These are phyloP conservation scores for Myripristis jacobus DNA, from an alignment of 2,797 vertebrate species.

Conservation along the genomic window DNA sequence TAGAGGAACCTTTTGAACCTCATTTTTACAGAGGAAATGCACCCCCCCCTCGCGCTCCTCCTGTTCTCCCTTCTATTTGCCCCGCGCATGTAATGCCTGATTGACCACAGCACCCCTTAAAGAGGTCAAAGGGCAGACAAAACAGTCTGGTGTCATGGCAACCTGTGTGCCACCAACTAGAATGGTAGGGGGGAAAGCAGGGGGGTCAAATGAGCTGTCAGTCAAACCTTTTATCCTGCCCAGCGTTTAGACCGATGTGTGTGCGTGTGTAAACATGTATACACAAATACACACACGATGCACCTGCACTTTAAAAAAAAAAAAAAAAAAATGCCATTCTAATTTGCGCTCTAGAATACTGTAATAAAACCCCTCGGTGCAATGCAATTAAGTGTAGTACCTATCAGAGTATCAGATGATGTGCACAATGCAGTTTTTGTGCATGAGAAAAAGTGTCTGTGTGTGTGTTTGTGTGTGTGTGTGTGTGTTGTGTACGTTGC, in stretches of 20 bases:
- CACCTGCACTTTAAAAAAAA: constrained; percentile 75
- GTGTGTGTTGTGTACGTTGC: constrained; percentile 22
- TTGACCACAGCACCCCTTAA: constrained; percentile 88
- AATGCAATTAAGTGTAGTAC: constrained; percentile 51
- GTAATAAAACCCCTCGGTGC: constrained; percentile 55
- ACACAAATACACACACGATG: constrained; percentile 43
- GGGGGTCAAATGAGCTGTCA: constrained; percentile 76
- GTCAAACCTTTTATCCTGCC: constrained; percentile 78
- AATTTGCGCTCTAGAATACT: constrained; percentile 69
- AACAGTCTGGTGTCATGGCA: constrained; percentile 91
- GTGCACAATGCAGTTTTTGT: not conserved
- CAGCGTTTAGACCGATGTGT: constrained; percentile 65
- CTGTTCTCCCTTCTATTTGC: constrained; percentile 76
- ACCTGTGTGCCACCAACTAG: constrained; percentile 85
- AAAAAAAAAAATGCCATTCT: constrained; percentile 60
- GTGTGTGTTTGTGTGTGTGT: constrained; percentile 11
- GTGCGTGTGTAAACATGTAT: constrained; percentile 48
- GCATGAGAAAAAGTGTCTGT: constrained; percentile 4
- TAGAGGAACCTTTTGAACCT: constrained; percentile 81
- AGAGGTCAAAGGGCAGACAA: constrained; percentile 89
- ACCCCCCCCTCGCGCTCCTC: constrained; percentile 42
- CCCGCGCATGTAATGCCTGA: constrained; percentile 87
- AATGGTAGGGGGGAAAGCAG: constrained; percentile 64
- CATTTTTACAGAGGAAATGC: constrained; percentile 81
- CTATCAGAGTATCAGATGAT: constrained; percentile 39